These are phyloP conservation scores for Scelioninae gen. 2 DNA, from an alignment of 2,888 invertebrate species.

Conservation along the genomic window DNA sequence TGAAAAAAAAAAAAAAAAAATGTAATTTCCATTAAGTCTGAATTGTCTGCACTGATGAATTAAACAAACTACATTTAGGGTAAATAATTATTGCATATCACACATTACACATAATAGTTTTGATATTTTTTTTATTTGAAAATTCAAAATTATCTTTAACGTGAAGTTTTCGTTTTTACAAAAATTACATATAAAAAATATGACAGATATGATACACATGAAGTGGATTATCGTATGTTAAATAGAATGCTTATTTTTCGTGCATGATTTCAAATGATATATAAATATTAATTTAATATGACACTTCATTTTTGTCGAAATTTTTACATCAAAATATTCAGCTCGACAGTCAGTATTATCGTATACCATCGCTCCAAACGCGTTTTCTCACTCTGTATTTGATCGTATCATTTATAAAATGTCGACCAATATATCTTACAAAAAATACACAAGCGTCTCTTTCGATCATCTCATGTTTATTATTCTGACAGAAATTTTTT, in stretches of 20 bases:
- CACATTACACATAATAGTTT: too few relatives aligned
- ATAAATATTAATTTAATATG: slow-evolving; percentile 52
- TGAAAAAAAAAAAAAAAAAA: too few relatives aligned
- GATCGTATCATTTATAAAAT: slow-evolving; percentile 53
- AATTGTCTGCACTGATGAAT: too few relatives aligned
- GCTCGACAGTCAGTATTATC: slow-evolving; percentile 47
- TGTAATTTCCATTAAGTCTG: too few relatives aligned
- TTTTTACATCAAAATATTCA: slow-evolving; percentile 51
- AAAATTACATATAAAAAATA: slow-evolving; percentile 51
- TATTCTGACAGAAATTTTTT: slow-evolving; percentile 48
- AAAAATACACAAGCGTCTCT: slow-evolving; percentile 48
- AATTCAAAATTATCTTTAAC: slow-evolving; percentile 33
- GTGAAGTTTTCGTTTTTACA: slow-evolving; percentile 43
- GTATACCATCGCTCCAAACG: slow-evolving; percentile 45
- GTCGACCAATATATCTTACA: slow-evolving; percentile 51
- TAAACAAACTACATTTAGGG: too few relatives aligned
- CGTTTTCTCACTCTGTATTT: slow-evolving; percentile 47
- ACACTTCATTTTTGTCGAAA: slow-evolving; percentile 34
- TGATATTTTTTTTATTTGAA: slow-evolving; percentile 47
- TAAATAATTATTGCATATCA: too few relatives aligned
- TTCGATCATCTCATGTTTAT: slow-evolving; percentile 42
- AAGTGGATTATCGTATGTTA: slow-evolving; percentile 42
- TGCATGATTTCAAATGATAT: slow-evolving; percentile 43
- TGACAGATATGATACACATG: slow-evolving; percentile 52
- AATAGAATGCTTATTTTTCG: slow-evolving; percentile 43